Evolutionary conservation across 1,140 invertebrate species (phyloP).

Genomic region (Zaprionus ornatus): DNA sequence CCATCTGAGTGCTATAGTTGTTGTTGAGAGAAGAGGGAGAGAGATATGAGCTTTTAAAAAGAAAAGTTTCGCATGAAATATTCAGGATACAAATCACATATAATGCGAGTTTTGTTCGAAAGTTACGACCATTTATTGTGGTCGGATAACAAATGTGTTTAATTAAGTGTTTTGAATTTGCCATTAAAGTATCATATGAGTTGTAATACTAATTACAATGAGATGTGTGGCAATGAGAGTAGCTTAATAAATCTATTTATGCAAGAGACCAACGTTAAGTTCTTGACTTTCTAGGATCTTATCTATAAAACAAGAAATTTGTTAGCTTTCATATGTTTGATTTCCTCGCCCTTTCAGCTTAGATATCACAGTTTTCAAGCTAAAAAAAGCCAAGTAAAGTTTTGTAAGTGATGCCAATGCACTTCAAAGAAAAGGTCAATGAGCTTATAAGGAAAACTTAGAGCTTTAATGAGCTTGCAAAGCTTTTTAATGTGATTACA

Average conservation of each 20-base stretch:
- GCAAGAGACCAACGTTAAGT: no score
- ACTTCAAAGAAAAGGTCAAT: no score
- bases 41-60: conserved; percentile 73
- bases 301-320: background rate
- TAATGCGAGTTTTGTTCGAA: conserved; percentile 40
- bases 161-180: conserved; percentile 24
- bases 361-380: no score
- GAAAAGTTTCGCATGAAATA: conserved; percentile 63
- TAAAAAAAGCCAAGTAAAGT: no score
- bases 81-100: conserved; percentile 53
- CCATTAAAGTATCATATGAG: conserved; percentile 5
- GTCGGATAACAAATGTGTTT: conserved; percentile 30
- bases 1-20: conserved; percentile 6
- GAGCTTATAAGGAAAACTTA: no score
- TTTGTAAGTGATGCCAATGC: no score
- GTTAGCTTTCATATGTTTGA: background rate
- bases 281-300: no score
- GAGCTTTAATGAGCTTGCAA: no score
- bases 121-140: conserved; percentile 38
- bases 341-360: no score
- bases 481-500: no score
- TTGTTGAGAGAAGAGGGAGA: conserved; percentile 15
- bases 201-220: background rate
- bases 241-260: background rate
- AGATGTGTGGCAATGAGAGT: background rate